phyloP scores from a whole-genome alignment of 1,140 invertebrate species.

The Rhizoglyphus robini region DNA sequence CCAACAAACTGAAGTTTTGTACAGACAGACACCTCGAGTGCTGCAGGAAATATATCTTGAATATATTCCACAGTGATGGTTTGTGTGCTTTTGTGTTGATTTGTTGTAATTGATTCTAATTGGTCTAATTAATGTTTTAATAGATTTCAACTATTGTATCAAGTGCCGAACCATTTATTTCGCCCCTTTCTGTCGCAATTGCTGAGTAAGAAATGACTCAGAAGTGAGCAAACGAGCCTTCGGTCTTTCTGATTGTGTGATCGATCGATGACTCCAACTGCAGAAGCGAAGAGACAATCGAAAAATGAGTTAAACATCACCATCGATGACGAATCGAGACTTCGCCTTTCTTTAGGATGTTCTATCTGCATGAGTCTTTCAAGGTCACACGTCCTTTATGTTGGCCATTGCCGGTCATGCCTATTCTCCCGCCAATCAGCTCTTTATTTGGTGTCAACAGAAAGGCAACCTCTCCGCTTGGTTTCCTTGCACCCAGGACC shows the following conservation, averaged over 20 bases:
- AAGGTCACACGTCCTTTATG: constrained; percentile 95
- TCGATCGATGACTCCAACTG: constrained; percentile 1
- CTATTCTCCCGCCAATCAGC: constrained; percentile 64
- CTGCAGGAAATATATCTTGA: constrained; percentile 56
- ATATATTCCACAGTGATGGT: too few relatives aligned
- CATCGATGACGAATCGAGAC: constrained; percentile 64
- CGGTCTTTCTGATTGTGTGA: too few relatives aligned
- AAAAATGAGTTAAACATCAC: constrained; percentile 56
- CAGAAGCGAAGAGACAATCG: constrained; percentile 18
- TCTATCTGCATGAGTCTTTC: constrained; percentile 73
- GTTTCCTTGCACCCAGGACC: not conserved
- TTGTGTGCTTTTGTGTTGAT: too few relatives aligned
- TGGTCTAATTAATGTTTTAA: too few relatives aligned
- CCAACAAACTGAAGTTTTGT: constrained; percentile 89
- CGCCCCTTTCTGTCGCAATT: not conserved
- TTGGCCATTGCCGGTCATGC: constrained; percentile 78
- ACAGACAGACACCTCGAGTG: constrained; percentile 39
- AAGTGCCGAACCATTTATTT: not conserved
- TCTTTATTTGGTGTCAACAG: constrained; percentile 68
- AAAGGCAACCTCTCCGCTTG: constrained; percentile 23
- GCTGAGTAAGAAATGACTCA: too few relatives aligned
- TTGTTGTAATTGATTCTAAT: too few relatives aligned
- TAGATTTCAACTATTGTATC: not conserved
- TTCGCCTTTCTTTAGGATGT: constrained; percentile 58
- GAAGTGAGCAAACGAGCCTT: too few relatives aligned